Evolutionary conservation across 2,888 invertebrate species (phyloP).

Genomic region (Abscondita cerata): DNA sequence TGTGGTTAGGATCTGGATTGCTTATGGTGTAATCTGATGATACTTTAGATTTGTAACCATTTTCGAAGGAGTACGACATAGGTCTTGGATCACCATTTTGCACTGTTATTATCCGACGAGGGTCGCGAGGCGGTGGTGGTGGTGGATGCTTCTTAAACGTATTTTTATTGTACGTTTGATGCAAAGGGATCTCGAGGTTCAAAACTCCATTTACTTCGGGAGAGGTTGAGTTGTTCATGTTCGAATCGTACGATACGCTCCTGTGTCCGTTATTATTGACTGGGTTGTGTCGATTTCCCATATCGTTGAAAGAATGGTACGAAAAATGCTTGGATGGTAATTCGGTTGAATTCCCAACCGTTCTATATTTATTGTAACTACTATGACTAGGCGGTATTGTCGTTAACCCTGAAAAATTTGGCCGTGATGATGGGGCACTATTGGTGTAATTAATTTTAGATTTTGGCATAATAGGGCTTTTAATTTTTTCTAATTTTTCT

Average conservation of each 20-base stretch:
- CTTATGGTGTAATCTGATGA: slow-evolving; percentile 35
- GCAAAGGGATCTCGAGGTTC: slow-evolving; percentile 52
- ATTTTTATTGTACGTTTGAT: slow-evolving; percentile 41
- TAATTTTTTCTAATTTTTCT: slow-evolving; percentile 42
- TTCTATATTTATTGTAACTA: slow-evolving; percentile 47
- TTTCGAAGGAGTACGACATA: slow-evolving; percentile 64
- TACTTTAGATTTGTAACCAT: slow-evolving; percentile 14
- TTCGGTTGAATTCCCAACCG: slow-evolving; percentile 43
- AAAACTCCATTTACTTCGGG: slow-evolving; percentile 46
- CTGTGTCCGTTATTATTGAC: slow-evolving; percentile 44
- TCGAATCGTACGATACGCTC: slow-evolving; percentile 55
- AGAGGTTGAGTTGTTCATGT: slow-evolving; percentile 52
- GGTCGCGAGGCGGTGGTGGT: slow-evolving; percentile 80
- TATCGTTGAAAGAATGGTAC: slow-evolving; percentile 13
- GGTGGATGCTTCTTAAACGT: slow-evolving; percentile 62
- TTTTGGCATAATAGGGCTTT: slow-evolving; percentile 46
- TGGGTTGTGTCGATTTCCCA: slow-evolving; percentile 9
- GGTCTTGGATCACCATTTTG: slow-evolving; percentile 58
- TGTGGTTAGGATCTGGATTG: slow-evolving; percentile 43
- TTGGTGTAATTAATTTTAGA: slow-evolving; percentile 27
- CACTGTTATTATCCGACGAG: slow-evolving; percentile 63
- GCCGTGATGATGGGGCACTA: slow-evolving; percentile 27
- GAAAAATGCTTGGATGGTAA: slow-evolving; percentile 47
- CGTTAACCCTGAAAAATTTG: slow-evolving; percentile 51
- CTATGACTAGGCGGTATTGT: slow-evolving; percentile 57